Evolutionary conservation across 2,797 vertebrate genomes (phyloP), one percentile per base, ranked within the genome.

Genomic region (Acanthurus tractus): DNA sequence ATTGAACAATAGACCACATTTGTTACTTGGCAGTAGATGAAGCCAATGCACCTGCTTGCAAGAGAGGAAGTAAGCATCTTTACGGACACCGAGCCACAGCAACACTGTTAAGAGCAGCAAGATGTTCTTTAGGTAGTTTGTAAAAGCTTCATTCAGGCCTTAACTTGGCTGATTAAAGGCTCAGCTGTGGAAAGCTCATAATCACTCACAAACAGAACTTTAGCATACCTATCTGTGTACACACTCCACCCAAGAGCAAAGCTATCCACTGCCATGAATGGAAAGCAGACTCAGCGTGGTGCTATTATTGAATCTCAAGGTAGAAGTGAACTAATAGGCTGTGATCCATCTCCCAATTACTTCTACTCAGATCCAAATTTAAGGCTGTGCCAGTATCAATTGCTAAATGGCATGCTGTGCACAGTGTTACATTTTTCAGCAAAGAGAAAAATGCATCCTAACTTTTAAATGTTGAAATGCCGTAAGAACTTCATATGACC

Each of bases 141-240:
- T 69, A 58, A 73, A 74, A 74, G 40, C 69, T 79, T 38, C 12
- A 55, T 74, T 77, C 72, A 57, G 63, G 38, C 65, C 23, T 53
- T 13, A 56, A 49, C 55, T n/a, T 63, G 54, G 52, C 36, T 23
- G 44, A 81, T 86, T 86, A 83, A 88, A 86, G 59, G 79, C 79
- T 79, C 58, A 80, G 63, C 66, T 57, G 22, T 57, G n/a, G 49
- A 76, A 79, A 82, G 67, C 73, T 62, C 70, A 48, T 79, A 79
- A 81, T 83, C 64, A 59, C 71, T 69, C 55, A 56, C 71, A 64
- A 77, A 82, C 44, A 52, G 23, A 65, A 74, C n/a, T 52, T 77
- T 57, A 70, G 50, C 50, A 34, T 50, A 48, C 8, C 0, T 54
- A 22, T 62, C 8, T 69, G 23, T 63, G 48, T 53, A 29, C 25